phyloP scores from a whole-genome alignment of 1,140 invertebrate species.

The Drosophila chauvacae region DNA sequence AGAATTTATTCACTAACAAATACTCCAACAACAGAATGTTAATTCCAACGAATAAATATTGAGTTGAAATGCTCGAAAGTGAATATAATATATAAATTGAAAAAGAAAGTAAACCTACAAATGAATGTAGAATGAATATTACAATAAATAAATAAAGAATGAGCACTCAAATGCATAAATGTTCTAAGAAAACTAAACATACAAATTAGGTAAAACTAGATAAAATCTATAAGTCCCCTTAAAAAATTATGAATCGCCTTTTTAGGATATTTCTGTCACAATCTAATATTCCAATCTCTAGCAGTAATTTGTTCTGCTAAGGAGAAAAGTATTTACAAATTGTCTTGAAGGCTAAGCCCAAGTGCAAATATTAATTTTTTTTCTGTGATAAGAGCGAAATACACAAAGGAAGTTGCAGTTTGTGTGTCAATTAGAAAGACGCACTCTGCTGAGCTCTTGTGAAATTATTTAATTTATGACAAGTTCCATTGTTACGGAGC shows the following conservation, averaged over 20 bases:
- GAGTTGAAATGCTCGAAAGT: no score
- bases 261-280: neutral
- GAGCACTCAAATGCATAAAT: no score
- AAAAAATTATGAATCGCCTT: neutral
- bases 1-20: no score
- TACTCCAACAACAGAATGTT: no score
- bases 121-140: no score
- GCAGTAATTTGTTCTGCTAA: conserved; percentile 7
- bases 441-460: conserved; percentile 16
- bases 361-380: conserved; percentile 3
- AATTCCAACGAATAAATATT: no score
- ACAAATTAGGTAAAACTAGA: no score
- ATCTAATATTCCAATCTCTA: neutral
- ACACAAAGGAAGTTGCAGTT: conserved; percentile 30
- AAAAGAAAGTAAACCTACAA: no score
- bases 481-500: conserved; percentile 47
- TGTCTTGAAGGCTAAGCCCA: neutral
- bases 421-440: conserved; percentile 37
- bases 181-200: no score
- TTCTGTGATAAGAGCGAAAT: neutral
- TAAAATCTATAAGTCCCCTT: no score
- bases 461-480: conserved; percentile 49
- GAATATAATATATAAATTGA: no score
- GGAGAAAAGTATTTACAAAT: neutral
- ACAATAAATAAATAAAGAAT: no score